Evolutionary conservation across 2,888 invertebrate genomes (phyloP).

Genomic region (Kuschelorhynchus macadamiae): DNA sequence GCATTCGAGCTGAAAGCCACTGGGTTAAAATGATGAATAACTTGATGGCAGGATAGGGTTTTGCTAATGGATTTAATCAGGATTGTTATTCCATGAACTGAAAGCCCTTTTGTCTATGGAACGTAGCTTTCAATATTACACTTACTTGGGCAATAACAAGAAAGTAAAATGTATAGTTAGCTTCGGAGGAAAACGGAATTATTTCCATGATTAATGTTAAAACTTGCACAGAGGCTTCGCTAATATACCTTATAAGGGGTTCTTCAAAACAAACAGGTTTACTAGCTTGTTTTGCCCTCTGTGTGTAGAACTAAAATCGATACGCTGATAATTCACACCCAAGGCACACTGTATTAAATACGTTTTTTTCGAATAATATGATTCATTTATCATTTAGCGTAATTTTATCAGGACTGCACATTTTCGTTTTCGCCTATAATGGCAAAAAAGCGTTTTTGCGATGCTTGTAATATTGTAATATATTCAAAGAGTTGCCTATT

Average conservation of each 20-base stretch:
- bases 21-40: constrained; percentile 41
- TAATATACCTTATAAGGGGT: constrained; percentile 12
- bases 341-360: too few relatives aligned
- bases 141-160: constrained; percentile 42
- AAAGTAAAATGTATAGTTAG: constrained; percentile 43
- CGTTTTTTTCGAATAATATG: too few relatives aligned
- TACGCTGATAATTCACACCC: too few relatives aligned
- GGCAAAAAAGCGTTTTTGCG: too few relatives aligned
- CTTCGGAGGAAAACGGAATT: constrained; percentile 18
- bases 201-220: constrained; percentile 30
- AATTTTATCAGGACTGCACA: too few relatives aligned
- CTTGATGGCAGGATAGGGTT: constrained; percentile 32
- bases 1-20: constrained; percentile 19
- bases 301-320: too few relatives aligned
- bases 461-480: too few relatives aligned
- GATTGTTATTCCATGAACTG: constrained; percentile 37
- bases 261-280: neutral
- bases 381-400: too few relatives aligned
- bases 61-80: constrained; percentile 43
- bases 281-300: too few relatives aligned
- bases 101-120: constrained; percentile 42
- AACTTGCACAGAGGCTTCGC: constrained; percentile 1
- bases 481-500: too few relatives aligned
- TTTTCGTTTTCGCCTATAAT: too few relatives aligned
- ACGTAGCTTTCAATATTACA: constrained; percentile 41